Conservation (phyloP, 2,888 invertebrate species). For the Hedychridium roseum region DNA sequence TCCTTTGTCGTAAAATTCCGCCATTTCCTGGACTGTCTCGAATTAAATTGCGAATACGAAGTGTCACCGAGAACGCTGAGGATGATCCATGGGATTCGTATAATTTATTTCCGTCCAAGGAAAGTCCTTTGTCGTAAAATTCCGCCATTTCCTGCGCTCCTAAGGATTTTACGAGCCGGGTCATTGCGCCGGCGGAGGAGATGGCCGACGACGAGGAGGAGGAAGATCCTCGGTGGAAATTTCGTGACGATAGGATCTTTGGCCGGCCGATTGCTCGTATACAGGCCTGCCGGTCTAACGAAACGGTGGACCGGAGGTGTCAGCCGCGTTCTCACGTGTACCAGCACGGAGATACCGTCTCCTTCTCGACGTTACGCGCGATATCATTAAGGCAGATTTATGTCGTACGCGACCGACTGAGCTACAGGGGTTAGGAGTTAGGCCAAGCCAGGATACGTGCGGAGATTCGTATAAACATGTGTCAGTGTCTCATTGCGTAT, state of each 20-base stretch:
- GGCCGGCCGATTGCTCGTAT: conserved; percentile 36
- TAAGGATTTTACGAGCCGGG: too few species aligned
- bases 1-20: too few species aligned
- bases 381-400: conserved; percentile 61
- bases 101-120: too few species aligned
- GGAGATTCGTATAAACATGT: conserved; percentile 3
- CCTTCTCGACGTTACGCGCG: conserved; percentile 45
- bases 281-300: conserved; percentile 27
- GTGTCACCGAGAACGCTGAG: too few species aligned
- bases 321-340: conserved; percentile 55
- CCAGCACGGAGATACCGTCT: conserved; percentile 50
- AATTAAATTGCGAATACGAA: too few species aligned
- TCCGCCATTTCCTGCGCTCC: too few species aligned
- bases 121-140: too few species aligned
- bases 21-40: too few species aligned
- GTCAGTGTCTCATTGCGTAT: too few species aligned
- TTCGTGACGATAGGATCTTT: conserved; percentile 41
- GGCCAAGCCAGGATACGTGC: conserved; percentile 30
- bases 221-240: conserved; percentile 17
- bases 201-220: conserved; percentile 18
- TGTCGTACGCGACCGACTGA: conserved; percentile 34
- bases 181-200: too few species aligned
- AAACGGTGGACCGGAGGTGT: conserved; percentile 48
- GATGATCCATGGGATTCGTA: too few species aligned
- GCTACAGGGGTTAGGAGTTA: conserved; percentile 18